Percentiles rank a stretch among this genome's conserved stretches.
Conservation (phyloP, 2,113 vertebrate genomes). For the Paraplagusia blochii region DNA sequence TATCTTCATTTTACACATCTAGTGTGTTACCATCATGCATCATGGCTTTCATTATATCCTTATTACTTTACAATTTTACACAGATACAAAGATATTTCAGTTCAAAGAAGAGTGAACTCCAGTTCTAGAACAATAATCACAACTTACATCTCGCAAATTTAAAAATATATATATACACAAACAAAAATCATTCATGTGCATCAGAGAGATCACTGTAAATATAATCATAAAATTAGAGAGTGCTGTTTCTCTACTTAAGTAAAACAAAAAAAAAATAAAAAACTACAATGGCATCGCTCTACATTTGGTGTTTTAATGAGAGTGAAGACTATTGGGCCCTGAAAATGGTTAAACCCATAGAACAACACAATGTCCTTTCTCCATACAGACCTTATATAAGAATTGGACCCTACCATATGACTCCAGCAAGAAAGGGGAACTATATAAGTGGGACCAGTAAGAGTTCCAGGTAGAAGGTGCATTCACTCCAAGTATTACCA, state of each 20-base stretch:
- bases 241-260: constrained; percentile 15
- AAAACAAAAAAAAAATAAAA: constrained; percentile 13
- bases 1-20: constrained; percentile 33
- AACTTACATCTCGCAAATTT: constrained; percentile 86
- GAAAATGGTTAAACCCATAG: constrained; percentile 10
- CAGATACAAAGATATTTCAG: constrained; percentile 78
- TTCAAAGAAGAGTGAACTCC: constrained; percentile 81
- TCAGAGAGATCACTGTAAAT: not conserved
- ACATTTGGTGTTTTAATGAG: constrained; percentile 27
- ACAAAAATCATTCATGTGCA: constrained; percentile 33
- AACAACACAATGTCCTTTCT: no score
- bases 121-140: constrained; percentile 80
- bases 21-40: constrained; percentile 65
- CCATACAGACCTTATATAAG: no score
- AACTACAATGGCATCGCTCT: constrained; percentile 1
- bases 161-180: constrained; percentile 56
- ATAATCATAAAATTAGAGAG: constrained; percentile 23
- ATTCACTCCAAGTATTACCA: no score
- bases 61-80: constrained; percentile 80
- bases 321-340: constrained; percentile 4
- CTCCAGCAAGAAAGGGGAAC: no score
- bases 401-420: no score
- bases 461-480: no score
- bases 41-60: constrained; percentile 69
- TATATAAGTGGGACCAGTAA: no score